Evolutionary conservation across 2,888 invertebrate species (phyloP).

Genomic region (Drosophila anomelani): DNA sequence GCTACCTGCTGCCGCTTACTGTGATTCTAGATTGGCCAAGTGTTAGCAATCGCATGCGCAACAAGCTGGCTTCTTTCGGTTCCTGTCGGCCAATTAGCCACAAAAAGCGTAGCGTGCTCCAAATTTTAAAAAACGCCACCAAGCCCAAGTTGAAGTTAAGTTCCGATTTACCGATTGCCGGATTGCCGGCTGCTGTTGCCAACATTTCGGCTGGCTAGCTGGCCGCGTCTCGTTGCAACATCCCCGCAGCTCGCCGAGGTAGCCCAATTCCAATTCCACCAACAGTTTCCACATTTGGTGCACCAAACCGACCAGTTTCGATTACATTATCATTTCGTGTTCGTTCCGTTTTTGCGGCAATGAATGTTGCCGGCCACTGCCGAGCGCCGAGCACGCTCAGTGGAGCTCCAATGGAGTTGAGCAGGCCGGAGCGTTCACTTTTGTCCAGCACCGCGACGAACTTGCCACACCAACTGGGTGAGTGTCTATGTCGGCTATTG

Average conservation of each 20-base stretch:
- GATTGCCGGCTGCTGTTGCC: slow-evolving; percentile 16
- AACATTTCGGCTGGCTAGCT: slow-evolving; percentile 11
- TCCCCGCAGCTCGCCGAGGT: slow-evolving; percentile 50
- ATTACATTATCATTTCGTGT: slow-evolving; percentile 71
- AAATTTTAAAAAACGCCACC: slow-evolving; percentile 24
- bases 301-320: slow-evolving; percentile 71
- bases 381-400: background rate
- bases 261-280: slow-evolving; percentile 65
- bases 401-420: slow-evolving; percentile 7
- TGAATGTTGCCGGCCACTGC: slow-evolving; percentile 61
- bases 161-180: slow-evolving; percentile 38
- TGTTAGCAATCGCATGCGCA: slow-evolving; percentile 26
- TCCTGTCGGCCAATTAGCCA: slow-evolving; percentile 39
- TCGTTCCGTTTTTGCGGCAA: slow-evolving; percentile 80
- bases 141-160: slow-evolving; percentile 40
- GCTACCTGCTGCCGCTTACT: slow-evolving; percentile 10
- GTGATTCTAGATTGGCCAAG: slow-evolving; percentile 24
- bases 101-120: slow-evolving; percentile 26
- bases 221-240: slow-evolving; percentile 60
- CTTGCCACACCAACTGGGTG: slow-evolving; percentile 70
- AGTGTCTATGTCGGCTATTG: slow-evolving; percentile 70
- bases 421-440: slow-evolving; percentile 67
- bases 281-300: slow-evolving; percentile 69
- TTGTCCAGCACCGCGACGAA: slow-evolving; percentile 65
- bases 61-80: slow-evolving; percentile 27